Base-by-base conservation (phyloP, 2,888 invertebrate species). In the Monoplex corrugatus region DNA sequence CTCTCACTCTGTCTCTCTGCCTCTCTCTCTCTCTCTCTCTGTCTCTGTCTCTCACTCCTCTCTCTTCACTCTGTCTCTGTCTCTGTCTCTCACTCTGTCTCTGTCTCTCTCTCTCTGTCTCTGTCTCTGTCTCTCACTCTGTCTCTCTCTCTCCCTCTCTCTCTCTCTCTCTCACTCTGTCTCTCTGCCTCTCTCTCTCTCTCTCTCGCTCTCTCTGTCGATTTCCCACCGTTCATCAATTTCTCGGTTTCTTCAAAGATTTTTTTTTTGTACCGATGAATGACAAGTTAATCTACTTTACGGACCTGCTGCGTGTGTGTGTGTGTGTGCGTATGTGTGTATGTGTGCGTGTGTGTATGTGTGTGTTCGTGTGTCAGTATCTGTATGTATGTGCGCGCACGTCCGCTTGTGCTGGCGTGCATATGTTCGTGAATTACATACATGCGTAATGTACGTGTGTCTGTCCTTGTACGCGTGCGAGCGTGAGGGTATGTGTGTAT, bases 1-100 rank as follows among this genome's bases (percentile, higher is more conserved):
- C 75, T 75, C 28, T 75, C 75, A 16, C 35, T 75, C 75, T 75
- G n/a, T 75, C 75, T 75, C 28, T 75, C 28, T 75, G n/a, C 28
- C 28, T 28, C 10, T 50, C 50, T 50, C 10, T 50, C 50, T 50
- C 19, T 19, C 50, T 50, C 10, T 50, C 10, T 50, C 50, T 50
- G 50, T 50, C 50, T 50, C 19, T 50, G 72, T 72, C 72, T 23
- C 28, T 72, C 72, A 6, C 6, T 82, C 40, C 10, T 82, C 82
- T 32, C n/a, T n/a, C n/a, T n/a, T n/a, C n/a, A n/a, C n/a, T 8
- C 82, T 82, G 19, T 16, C 43, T 82, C 38, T 38, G 16, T 43
- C 3, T 82, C 82, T 82, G 6, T 82, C 43, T 43, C 13, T 38
- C 38, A 3, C 6, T 16, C 32, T 82, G 28, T 82, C 32, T 43